Conservation (phyloP, 92 coral and sea anemone species). For the Isaurus tuberculatus region DNA sequence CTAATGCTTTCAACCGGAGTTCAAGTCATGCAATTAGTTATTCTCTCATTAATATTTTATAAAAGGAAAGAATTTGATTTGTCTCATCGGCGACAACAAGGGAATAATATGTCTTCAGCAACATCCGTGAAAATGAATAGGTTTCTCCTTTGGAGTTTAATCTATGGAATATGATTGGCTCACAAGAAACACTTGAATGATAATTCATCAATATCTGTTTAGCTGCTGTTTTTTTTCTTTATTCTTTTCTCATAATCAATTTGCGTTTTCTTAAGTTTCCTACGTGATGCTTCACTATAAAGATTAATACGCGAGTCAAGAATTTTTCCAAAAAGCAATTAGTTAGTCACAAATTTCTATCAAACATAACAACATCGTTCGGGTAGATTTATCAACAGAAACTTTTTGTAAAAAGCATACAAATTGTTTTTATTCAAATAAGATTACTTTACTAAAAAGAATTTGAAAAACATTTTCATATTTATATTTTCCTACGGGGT, state of each 20-base stretch:
- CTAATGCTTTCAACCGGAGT: slow-evolving; percentile 27
- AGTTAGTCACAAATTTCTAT: no score
- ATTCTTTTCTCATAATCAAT: slow-evolving; percentile 34
- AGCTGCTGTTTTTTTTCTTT: background rate
- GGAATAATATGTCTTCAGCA: slow-evolving; percentile 14
- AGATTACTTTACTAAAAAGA: background rate
- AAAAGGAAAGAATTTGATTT: slow-evolving; percentile 64
- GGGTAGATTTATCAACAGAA: background rate
- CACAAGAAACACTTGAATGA: slow-evolving; percentile 10
- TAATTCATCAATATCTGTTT: slow-evolving; percentile 16
- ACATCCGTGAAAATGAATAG: slow-evolving; percentile 43
- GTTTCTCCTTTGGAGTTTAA: slow-evolving; percentile 25
- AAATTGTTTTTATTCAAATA: background rate
- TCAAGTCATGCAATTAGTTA: slow-evolving; percentile 42
- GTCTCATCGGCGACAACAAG: slow-evolving; percentile 52
- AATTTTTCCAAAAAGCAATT: background rate
- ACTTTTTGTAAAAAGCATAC: background rate
- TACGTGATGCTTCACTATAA: slow-evolving; percentile 17
- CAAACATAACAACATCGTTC: no score
- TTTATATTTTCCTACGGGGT: background rate
- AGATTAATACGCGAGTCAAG: background rate
- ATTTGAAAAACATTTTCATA: background rate
- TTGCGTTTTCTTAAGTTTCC: slow-evolving; percentile 23
- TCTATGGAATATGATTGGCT: slow-evolving; percentile 15
- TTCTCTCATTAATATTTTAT: slow-evolving; percentile 67